These are phyloP conservation scores for Bemisia tabaci DNA, from an alignment of 1,140 invertebrate species.

Conservation along the genomic window DNA sequence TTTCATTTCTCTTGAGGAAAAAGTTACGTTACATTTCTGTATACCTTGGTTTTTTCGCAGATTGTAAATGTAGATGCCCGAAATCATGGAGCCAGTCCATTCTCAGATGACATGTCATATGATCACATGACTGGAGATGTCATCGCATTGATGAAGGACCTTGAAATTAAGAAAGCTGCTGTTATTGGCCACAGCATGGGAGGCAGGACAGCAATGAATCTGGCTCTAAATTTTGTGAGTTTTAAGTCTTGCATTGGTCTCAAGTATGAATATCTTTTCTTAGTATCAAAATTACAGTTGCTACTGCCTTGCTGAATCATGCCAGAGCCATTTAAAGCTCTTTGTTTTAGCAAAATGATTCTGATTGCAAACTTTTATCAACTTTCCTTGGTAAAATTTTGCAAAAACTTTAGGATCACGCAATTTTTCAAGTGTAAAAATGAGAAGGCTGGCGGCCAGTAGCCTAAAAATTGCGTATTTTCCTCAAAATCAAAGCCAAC, in stretches of 20 bases:
- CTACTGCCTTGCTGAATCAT: too few species aligned
- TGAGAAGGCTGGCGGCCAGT: too few species aligned
- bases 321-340: too few species aligned
- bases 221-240: constrained; percentile 42
- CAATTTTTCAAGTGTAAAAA: too few species aligned
- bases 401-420: too few species aligned
- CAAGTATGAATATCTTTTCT: neutral
- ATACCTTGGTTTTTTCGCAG: constrained; percentile 27
- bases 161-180: constrained; percentile 44
- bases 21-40: neutral
- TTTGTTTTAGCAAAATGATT: neutral
- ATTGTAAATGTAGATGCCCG: constrained; percentile 70
- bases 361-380: neutral
- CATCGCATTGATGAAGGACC: constrained; percentile 41
- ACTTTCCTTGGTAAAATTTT: neutral
- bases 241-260: neutral
- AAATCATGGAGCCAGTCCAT: constrained; percentile 85
- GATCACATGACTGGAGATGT: constrained; percentile 57
- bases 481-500: too few species aligned
- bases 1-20: too few species aligned
- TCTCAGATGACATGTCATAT: constrained; percentile 54
- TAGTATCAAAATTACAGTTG: too few species aligned
- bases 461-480: too few species aligned
- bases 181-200: constrained; percentile 87
- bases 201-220: constrained; percentile 65